Evolutionary conservation across 2,888 invertebrate genomes (phyloP).

Genomic region (Meliscaeva auricollis): DNA sequence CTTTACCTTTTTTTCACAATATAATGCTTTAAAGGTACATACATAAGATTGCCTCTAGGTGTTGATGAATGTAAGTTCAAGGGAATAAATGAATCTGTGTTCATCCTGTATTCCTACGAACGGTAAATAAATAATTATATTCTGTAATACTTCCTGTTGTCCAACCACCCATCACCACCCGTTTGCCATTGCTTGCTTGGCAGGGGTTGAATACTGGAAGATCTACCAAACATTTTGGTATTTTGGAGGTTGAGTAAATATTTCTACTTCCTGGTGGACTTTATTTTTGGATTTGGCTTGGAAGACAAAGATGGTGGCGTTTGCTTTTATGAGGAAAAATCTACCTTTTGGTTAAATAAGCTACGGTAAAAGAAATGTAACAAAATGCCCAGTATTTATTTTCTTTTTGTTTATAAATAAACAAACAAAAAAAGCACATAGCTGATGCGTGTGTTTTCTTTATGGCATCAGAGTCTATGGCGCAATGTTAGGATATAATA

Average conservation of each 20-base stretch:
- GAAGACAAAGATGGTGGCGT: neutral
- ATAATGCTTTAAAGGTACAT: neutral
- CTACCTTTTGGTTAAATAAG: slow-evolving; percentile 23
- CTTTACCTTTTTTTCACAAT: neutral
- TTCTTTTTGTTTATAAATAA: slow-evolving; percentile 48
- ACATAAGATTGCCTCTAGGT: slow-evolving; percentile 1
- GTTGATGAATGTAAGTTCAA: slow-evolving; percentile 8
- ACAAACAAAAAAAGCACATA: slow-evolving; percentile 41
- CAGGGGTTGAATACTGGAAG: neutral
- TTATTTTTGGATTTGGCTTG: neutral
- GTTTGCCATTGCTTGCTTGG: neutral
- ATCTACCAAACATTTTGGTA: neutral
- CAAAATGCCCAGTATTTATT: slow-evolving; percentile 23
- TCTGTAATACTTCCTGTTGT: slow-evolving; percentile 36
- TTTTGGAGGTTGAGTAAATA: slow-evolving; percentile 27
- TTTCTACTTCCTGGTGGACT: slow-evolving; percentile 24
- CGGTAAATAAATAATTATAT: slow-evolving; percentile 63
- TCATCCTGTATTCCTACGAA: slow-evolving; percentile 14
- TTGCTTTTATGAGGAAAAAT: slow-evolving; percentile 29
- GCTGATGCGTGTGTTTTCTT: neutral
- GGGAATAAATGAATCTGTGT: slow-evolving; percentile 17
- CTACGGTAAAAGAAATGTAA: slow-evolving; percentile 45
- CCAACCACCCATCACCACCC: neutral
- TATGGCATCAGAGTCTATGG: neutral
- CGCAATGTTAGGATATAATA: neutral